Conservation (phyloP, 2,113 vertebrate genomes). For the Brachyhypopomus occidentalis region DNA sequence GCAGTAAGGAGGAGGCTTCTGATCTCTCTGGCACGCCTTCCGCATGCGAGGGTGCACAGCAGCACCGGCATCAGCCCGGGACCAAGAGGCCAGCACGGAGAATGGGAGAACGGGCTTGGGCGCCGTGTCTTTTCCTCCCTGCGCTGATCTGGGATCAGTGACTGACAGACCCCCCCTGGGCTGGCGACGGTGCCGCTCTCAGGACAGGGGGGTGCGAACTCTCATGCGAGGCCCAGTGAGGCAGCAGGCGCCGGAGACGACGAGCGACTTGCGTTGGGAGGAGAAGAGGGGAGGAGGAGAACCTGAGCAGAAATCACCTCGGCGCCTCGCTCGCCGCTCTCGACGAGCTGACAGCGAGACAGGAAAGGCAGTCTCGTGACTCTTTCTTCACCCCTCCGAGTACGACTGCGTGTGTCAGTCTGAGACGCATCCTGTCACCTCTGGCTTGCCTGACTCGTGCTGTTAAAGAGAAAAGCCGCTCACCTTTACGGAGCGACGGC, state of each 20-base stretch:
- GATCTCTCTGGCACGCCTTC: constrained; percentile 50
- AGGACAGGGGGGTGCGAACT: background rate
- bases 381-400: constrained; percentile 17
- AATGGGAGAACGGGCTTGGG: constrained; percentile 33
- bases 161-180: background rate
- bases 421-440: constrained; percentile 38
- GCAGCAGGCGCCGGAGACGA: background rate
- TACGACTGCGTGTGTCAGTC: constrained; percentile 16
- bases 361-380: constrained; percentile 40
- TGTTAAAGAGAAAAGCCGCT: constrained; percentile 19
- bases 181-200: background rate
- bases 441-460: background rate
- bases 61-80: constrained; percentile 45
- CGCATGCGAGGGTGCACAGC: constrained; percentile 41
- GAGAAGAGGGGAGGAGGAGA: background rate
- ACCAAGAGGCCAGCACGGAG: constrained; percentile 47
- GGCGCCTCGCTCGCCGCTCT: background rate
- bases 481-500: background rate
- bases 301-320: no score
- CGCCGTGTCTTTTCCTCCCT: background rate
- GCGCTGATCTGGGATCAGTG: constrained; percentile 22
- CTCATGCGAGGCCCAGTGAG: background rate
- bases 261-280: constrained; percentile 9
- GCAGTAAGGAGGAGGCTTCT: constrained; percentile 49
- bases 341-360: constrained; percentile 1